phyloP scores from a whole-genome alignment of 1,140 invertebrate species.

The Pentalonia nigronervosa region DNA sequence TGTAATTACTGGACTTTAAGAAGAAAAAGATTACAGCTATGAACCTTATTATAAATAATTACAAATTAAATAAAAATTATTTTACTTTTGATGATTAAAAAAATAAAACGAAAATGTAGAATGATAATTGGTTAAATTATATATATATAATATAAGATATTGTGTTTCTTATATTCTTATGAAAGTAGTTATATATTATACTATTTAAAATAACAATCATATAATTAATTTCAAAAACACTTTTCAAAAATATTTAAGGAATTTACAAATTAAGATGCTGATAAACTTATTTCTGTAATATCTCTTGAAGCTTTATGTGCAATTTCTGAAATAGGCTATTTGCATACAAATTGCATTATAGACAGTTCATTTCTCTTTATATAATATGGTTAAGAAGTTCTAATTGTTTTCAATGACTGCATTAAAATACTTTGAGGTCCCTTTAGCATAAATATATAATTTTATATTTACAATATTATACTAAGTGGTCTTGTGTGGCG shows the following conservation, averaged over 20 bases:
- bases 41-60: no score
- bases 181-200: not conserved
- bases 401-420: slow-evolving; percentile 9
- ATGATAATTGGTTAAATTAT: no score
- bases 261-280: not conserved
- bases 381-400: not conserved
- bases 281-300: not conserved
- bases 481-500: no score
- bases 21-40: no score
- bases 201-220: not conserved
- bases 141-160: no score
- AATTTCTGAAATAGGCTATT: not conserved
- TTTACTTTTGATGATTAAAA: no score
- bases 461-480: no score
- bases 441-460: not conserved
- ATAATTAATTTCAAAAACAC: not conserved
- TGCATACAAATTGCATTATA: slow-evolving; percentile 20
- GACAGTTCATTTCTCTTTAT: not conserved
- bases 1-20: no score
- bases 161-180: not conserved
- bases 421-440: slow-evolving; percentile 15
- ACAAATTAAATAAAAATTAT: no score
- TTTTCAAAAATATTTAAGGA: not conserved
- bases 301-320: not conserved
- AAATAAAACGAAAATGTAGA: no score